Evolutionary conservation across 2,113 vertebrate genomes (phyloP), one percentile per base, ranked within the genome.

Genomic region (Aleadryas rufinucha): DNA sequence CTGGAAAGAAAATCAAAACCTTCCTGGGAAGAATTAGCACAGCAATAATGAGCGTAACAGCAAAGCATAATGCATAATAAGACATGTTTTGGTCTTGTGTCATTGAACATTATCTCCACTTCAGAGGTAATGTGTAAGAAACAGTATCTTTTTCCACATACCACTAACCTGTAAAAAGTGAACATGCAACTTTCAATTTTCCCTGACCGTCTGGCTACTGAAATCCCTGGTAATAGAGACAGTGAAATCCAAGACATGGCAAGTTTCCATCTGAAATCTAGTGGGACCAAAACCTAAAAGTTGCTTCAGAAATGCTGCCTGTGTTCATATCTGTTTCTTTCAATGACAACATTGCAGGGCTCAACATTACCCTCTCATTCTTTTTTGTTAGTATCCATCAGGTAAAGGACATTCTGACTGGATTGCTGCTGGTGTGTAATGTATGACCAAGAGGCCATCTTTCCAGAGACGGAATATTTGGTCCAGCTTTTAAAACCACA

Each of bases 1-100:
- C 77, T 97, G 78, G 79, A 87, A 95, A 90, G 81, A 89, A 96
- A 95, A 95, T 72, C 60, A 94, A 95, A 91, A 64, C 15, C 35
- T 96, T 90, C 60, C 37, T 68, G 71, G 77, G 75, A 91, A 95
- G 94, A 96, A 95, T 95, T 89, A 90, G 53, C 89, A 63, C 12
- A 72, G 45, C n/a, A 50, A 30, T 90, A 91, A 94, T 68, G 59
- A 92, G 33, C 2, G 0, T 59, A 88, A 93, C 19, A 84, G 60
- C 95, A 93, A 95, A 94, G 28, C 47, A 84, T 79, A 94, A 88
- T 37, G 19, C 21, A 78, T 87, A 93, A 44, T 24, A 88, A 89
- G 65, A 64, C 13, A 66, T 39, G 52, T 81, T 95, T 95, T 96
- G 57, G 60, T 92, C 79, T 95, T 84, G 75, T 93, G 85, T 95